A percentile compares a stretch with the other conserved stretches of the same genome.
phyloP scores from a whole-genome alignment of 2,888 invertebrate genomes.

The Melanostoma mellinum region DNA sequence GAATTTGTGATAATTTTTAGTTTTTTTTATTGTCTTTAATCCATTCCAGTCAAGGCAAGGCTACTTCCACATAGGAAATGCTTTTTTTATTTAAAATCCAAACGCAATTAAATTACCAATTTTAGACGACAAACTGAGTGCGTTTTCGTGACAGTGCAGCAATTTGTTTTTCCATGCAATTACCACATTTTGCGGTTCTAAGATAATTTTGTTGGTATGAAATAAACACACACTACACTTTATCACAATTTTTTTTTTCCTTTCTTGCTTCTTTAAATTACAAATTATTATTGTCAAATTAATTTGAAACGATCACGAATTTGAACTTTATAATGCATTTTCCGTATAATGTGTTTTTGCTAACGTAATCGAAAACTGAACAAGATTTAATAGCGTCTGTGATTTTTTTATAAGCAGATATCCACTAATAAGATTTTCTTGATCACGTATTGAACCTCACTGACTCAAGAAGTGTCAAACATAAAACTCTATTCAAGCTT shows the following conservation, averaged over 20 bases:
- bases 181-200: constrained; percentile 24
- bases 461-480: no score
- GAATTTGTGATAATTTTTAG: no score
- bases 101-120: constrained; percentile 37
- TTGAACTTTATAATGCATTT: constrained; percentile 30
- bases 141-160: constrained; percentile 38
- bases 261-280: background rate
- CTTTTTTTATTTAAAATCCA: background rate
- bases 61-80: background rate
- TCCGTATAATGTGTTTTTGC: background rate
- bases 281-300: constrained; percentile 18
- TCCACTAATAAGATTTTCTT: no score
- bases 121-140: constrained; percentile 7
- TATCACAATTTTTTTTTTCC: background rate
- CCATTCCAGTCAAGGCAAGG: constrained; percentile 8
- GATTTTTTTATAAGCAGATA: constrained; percentile 16
- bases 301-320: constrained; percentile 11
- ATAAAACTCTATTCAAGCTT: no score
- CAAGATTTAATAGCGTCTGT: background rate
- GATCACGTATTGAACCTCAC: no score
- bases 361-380: background rate
- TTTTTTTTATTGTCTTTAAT: no score
- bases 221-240: constrained; percentile 24
- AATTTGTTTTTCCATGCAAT: constrained; percentile 28
- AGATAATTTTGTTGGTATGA: background rate